Evolutionary conservation across 2,888 invertebrate species (phyloP).

Genomic region (Eupithecia tripunctaria): DNA sequence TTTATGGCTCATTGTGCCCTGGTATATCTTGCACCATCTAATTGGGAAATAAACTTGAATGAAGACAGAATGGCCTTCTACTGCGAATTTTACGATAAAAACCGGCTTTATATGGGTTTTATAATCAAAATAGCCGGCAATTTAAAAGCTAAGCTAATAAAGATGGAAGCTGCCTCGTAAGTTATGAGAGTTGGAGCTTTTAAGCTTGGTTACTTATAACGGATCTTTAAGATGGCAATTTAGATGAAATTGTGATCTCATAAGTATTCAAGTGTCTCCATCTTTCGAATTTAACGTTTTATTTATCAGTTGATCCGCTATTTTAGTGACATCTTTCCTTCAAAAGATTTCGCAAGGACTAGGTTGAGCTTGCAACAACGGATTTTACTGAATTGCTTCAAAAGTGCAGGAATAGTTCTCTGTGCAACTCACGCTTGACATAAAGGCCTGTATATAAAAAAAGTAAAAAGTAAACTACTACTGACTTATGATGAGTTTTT

Average conservation of each 20-base stretch:
- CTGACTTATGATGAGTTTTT: background rate
- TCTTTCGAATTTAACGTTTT: background rate
- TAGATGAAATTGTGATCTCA: background rate
- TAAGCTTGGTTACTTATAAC: background rate
- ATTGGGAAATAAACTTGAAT: constrained; percentile 8
- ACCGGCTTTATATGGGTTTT: background rate
- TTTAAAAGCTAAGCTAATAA: constrained; percentile 8
- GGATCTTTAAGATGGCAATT: background rate
- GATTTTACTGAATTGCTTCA: background rate
- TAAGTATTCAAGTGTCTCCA: background rate
- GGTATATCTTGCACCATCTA: background rate
- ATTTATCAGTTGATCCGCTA: background rate
- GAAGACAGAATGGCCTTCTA: background rate
- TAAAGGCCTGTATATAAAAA: too few species aligned
- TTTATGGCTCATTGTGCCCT: constrained; percentile 4
- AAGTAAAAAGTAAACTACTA: too few species aligned
- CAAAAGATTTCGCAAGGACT: background rate
- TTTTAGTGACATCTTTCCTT: background rate
- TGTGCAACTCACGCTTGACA: background rate
- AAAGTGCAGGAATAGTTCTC: background rate
- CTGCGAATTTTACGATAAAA: constrained; percentile 3
- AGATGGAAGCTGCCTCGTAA: background rate
- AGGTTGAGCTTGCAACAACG: background rate
- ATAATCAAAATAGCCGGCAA: background rate
- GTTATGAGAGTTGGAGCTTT: background rate